Evolutionary conservation across 2,113 vertebrate genomes (phyloP).

Genomic region (Mungos mungo): DNA sequence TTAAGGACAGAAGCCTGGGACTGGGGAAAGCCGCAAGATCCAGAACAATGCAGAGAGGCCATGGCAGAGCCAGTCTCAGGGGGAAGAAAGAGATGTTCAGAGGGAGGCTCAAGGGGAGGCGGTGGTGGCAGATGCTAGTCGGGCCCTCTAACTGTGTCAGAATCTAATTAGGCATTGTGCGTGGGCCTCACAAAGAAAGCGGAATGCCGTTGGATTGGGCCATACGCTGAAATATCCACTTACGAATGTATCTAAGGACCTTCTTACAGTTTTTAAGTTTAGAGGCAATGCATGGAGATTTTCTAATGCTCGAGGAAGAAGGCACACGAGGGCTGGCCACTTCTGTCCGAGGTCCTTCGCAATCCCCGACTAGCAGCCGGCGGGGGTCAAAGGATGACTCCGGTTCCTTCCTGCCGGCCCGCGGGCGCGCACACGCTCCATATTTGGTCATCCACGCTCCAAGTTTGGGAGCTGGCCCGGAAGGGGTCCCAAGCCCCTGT

Average conservation of each 20-base stretch:
- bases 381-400: not conserved
- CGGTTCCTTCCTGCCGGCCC: not conserved
- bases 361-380: not conserved
- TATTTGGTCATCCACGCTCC: constrained; percentile 50
- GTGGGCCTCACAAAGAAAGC: constrained; percentile 42
- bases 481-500: not conserved
- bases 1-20: not conserved
- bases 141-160: not conserved
- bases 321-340: accelerated
- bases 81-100: not conserved
- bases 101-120: not conserved
- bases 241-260: not conserved
- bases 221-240: not conserved
- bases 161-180: not conserved
- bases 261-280: not conserved
- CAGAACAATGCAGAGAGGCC: not conserved
- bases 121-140: not conserved
- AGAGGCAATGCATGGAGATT: not conserved
- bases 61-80: not conserved
- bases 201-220: not conserved
- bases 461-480: not conserved
- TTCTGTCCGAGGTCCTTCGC: not conserved
- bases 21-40: not conserved
- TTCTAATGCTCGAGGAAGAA: not conserved
- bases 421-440: not conserved